Conservation (phyloP, 2,113 vertebrate genomes). For the Halichoerus grypus region DNA sequence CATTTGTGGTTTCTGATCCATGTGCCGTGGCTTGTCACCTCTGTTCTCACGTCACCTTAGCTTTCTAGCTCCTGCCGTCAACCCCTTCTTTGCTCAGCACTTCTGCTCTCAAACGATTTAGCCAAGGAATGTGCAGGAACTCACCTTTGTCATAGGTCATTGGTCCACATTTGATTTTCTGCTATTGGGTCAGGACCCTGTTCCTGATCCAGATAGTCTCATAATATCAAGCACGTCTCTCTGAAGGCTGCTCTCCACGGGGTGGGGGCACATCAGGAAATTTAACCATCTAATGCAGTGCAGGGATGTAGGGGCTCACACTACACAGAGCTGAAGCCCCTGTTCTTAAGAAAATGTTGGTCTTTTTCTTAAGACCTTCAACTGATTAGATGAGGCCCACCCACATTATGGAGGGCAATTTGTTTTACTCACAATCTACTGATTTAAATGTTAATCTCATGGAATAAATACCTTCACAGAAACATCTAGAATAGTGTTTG, state of each 20-base stretch:
- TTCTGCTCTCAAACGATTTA: background rate
- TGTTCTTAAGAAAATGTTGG: background rate
- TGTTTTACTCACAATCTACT: background rate
- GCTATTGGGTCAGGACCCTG: background rate
- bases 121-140: no score
- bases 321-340: background rate
- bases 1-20: background rate
- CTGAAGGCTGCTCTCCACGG: background rate
- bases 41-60: background rate
- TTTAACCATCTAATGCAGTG: no score
- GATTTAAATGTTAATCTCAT: background rate
- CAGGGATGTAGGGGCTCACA: no score
- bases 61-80: background rate
- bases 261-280: background rate
- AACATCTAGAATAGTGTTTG: background rate
- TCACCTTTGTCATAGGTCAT: background rate
- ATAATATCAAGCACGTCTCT: background rate
- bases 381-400: background rate
- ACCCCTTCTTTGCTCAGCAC: background rate
- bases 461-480: background rate
- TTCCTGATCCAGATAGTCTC: background rate
- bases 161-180: background rate
- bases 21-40: background rate
- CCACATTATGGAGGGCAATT: background rate
- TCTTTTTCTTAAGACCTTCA: background rate